These are phyloP conservation scores for Drosophila sordidula DNA, from an alignment of 2,888 invertebrate genomes.

Conservation along the genomic window DNA sequence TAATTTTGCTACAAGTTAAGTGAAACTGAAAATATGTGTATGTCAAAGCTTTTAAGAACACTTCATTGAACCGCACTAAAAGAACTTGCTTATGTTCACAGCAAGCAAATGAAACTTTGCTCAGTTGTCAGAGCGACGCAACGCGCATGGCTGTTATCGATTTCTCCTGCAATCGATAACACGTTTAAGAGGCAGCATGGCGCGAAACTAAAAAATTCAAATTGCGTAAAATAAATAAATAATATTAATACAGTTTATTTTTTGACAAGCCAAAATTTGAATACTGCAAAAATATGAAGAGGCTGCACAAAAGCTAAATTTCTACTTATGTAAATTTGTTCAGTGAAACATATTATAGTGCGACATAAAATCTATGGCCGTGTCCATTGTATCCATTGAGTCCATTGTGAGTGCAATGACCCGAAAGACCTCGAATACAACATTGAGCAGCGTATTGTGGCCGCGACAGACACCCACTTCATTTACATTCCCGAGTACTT, in stretches of 20 bases:
- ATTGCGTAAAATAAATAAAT: not conserved
- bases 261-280: too few relatives aligned
- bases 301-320: not conserved
- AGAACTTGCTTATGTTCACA: slow-evolving; percentile 1
- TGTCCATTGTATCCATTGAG: not conserved
- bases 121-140: slow-evolving; percentile 2
- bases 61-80: not conserved
- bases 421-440: slow-evolving; percentile 69
- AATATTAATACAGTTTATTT: not conserved
- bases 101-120: slow-evolving; percentile 3
- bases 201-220: slow-evolving; percentile 26
- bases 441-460: slow-evolving; percentile 34
- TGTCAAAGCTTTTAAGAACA: not conserved
- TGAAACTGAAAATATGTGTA: too few relatives aligned
- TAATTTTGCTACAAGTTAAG: not conserved
- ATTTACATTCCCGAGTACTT: slow-evolving; percentile 81
- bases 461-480: slow-evolving; percentile 72
- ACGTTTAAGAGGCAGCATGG: not conserved
- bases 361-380: not conserved
- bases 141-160: slow-evolving; percentile 52
- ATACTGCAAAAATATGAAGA: not conserved
- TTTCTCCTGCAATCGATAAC: slow-evolving; percentile 35
- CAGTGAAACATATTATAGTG: not conserved
- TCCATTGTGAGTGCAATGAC: slow-evolving; percentile 59
- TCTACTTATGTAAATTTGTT: not conserved